Evolutionary conservation across 2,888 invertebrate genomes (phyloP), one percentile per base, ranked within the genome.

Genomic region (Lasius fuliginosus): DNA sequence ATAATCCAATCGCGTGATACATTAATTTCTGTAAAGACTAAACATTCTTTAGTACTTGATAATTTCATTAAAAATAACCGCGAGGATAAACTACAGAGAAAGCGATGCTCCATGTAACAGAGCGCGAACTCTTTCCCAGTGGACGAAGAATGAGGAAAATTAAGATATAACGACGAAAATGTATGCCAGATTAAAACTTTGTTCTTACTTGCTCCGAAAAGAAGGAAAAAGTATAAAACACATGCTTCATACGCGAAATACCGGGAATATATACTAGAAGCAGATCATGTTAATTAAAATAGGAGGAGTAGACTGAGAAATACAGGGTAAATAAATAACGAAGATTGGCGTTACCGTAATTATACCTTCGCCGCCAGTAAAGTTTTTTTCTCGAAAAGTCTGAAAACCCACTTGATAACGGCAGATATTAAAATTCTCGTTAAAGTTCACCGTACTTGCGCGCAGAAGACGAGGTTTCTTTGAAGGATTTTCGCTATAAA

Each of bases 391-490:
- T 46, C 36, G 12, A 27, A 9, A 62, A 81, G 42, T 8, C 1
- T 8, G 18, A 42, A 33, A 12, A 68, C 6, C 18, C 5, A 1
- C 30, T 36, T 74, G 71, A 69, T 36, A 56, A 30, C n/a, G 62
- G 58, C 18, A 33, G 65, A 83, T 82, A 77, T 65, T 83, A 86
- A 85, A 85, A 69, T 86, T 77, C 81, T 89, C 87, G 74, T 89
- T 87, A 87, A 86, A 89, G 69, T 73, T 83, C 53, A 30, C 68
- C 68, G 53, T 49, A 76, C 64, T 18, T 12, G 27, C 12, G 12
- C 18, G 36, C n/a, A 49, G 30, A 49, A 56, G 42, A 11, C 27
- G 56, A n/a, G 33, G 3, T 60, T 8, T 49, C 53, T 62, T 53
- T 53, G 27, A 69, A 77, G 49, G 40, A 62, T 33, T 46, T 79